Evolutionary conservation across 2,888 invertebrate species (phyloP), one percentile per base, ranked within the genome.

Genomic region (Drosophila macrothrix): DNA sequence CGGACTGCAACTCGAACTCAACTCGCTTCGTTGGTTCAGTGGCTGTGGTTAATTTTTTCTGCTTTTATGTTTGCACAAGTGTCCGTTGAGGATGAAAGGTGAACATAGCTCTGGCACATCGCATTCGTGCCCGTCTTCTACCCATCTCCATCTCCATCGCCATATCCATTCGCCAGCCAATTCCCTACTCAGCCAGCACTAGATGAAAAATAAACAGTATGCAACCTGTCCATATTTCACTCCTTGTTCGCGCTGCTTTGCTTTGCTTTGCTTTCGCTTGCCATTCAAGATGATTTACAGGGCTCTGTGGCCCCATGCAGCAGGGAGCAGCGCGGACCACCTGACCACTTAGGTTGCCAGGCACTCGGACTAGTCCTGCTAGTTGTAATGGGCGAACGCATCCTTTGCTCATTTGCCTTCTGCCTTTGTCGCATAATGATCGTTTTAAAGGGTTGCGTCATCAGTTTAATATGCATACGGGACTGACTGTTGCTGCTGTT

Each of bases 151-250:
- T 29, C 43, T n/a, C 37, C 41, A 28, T 29, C 46, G 16, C 43
- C 60, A 22, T 33, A 49, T 25, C 35, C 43, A n/a, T 43, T 29
- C 68, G 28, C 31, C 61, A 60, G 25, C 52, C 64, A 50, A 70
- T 65, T 67, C 56, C 73, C 70, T 25, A 70, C 14, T 28, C 35
- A 50, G 46, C 46, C 55, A 78, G 37, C 68, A 64, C 71, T 79
- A 90, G 90, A 87, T 87, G 87, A 83, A 87, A 87, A 90, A 90
- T 90, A 87, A 87, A 87, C 86, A 90, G 80, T 82, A 82, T 87
- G 76, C 82, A 59, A 62, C 67, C 56, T 82, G 82, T 81, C 75
- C 74, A 76, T 68, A 60, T 31, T 33, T 56, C 61, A 59, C 46
- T n/a, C n/a, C 39, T 37, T 25, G 14, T 49, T 43, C 25, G 3